Evolutionary conservation across 2,888 invertebrate genomes (phyloP).

Genomic region (Acronicta psi): DNA sequence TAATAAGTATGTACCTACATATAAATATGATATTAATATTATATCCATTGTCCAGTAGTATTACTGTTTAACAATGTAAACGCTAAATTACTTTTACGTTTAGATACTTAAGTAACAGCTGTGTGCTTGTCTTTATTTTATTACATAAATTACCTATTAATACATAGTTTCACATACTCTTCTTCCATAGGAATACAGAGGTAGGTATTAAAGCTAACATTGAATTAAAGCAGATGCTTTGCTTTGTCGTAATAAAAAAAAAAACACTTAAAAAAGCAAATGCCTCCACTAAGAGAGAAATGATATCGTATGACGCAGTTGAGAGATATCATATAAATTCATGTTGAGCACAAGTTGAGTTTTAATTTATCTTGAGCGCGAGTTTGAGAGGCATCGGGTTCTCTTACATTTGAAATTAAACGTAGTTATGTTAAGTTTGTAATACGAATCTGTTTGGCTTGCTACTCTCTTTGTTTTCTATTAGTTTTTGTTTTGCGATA

Average conservation of each 20-base stretch:
- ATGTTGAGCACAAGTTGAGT: conserved; percentile 49
- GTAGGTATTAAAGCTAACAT: too few relatives aligned
- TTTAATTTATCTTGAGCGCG: conserved; percentile 63
- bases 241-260: not conserved
- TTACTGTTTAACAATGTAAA: too few relatives aligned
- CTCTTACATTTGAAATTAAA: conserved; percentile 63
- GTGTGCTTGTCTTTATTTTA: too few relatives aligned
- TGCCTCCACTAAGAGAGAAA: conserved; percentile 21
- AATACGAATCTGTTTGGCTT: conserved; percentile 56
- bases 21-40: too few relatives aligned
- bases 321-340: conserved; percentile 58
- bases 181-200: too few relatives aligned
- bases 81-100: too few relatives aligned
- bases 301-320: conserved; percentile 43
- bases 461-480: conserved; percentile 37
- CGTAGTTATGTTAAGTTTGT: conserved; percentile 56
- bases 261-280: conserved; percentile 18
- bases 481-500: conserved; percentile 41
- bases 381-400: conserved; percentile 61
- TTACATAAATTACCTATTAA: too few relatives aligned
- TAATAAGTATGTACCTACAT: too few relatives aligned
- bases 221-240: too few relatives aligned
- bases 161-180: too few relatives aligned
- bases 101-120: too few relatives aligned
- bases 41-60: too few relatives aligned